Evolutionary conservation across 1,140 invertebrate genomes (phyloP), one percentile per base, ranked within the genome.

Genomic region (Physella acuta): DNA sequence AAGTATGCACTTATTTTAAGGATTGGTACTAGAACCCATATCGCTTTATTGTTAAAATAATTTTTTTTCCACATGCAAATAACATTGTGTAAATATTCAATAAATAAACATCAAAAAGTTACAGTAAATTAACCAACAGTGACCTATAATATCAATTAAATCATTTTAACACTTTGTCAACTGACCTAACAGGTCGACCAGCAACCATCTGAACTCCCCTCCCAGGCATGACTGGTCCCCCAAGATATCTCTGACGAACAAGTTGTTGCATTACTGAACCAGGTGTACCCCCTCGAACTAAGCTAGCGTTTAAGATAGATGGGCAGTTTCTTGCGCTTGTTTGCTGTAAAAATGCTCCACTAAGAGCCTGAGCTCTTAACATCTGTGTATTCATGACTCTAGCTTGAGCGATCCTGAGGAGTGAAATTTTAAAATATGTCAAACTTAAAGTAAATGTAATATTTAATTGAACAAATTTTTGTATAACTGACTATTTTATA

Each of bases 181-280:
- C 30, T 67, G 17, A 67, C 64, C 52, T 67, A 26, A 67, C 28
- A 16, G 64, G 64, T 56, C 52, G 34, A 26, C 64, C 52, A 36
- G 64, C 64, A 16, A 67, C 31, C 14, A 67, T 33, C 33, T 67
- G 64, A 1, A 67, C 39, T 56, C 64, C 34, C 30, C 64, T 55
- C 0, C 51, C 64, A 28, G 64, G 64, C 31, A 67, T 36, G 33
- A 67, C 52, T 26, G 64, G 64, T 37, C 64, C 64, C 1, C 64
- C 64, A 20, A 56, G 33, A 67, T 67, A 67, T 26, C 64, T 67
- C 52, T 67, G 64, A n/a, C 52, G 30, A 4, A 67, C 52, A 28
- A 67, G 53, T 3, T 56, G 51, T 36, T 67, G 64, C 64, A 67
- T 67, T 2, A 67, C 20, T n/a, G 51, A 1, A 39, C 30, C 52